Evolutionary conservation across 2,113 vertebrate genomes (phyloP), one percentile per base, ranked within the genome.

Genomic region (Alexandromys fortis): DNA sequence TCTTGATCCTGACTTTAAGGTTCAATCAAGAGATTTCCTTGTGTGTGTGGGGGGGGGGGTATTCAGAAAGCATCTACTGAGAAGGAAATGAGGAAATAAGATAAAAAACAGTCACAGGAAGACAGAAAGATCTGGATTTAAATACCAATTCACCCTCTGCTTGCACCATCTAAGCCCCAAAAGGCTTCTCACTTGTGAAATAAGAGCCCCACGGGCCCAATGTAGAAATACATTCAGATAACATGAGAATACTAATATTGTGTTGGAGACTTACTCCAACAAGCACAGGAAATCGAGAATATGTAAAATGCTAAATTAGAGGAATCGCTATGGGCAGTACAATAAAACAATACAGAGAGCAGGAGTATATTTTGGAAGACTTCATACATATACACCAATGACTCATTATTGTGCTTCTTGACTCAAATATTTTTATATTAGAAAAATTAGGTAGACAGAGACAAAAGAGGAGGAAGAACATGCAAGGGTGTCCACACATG

Each of bases 11-110:
- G 86, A 68, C 38, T 68, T 78, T 35, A 85, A 90, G 35, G 61
- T 47, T 97, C 70, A 58, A 58, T 96, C 65, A 70, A 92, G 63
- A 79, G 35, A 89, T 89, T 93, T 91, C 58, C 35, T 70, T 24
- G 52, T 3, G 14, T 30, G 12, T 19, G 38, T 0, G 5, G 17
- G 19, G 19, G 55, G 30, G 35, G 17, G 30, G 4, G 30, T 91
- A 92, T 90, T 93, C 45, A 88, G 68, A 82, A 92, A 93, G 55
- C 47, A 92, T 75, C 73, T 67, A n/a, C 2, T 95, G n/a, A 42
- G 22, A 70, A 91, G 17, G 7, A 85, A 24, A 5, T 10, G 87
- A 3, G 47, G 45, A 95, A 92, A 79, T 77, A 90, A 35, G 65
- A 88, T n/a, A 35, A 52, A 77, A 4, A 90, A 89, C 81, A 92